Percentiles rank a stretch among this genome's conserved stretches.
Conservation (phyloP, 2,797 vertebrate genomes). For the Echeneis naucrates region DNA sequence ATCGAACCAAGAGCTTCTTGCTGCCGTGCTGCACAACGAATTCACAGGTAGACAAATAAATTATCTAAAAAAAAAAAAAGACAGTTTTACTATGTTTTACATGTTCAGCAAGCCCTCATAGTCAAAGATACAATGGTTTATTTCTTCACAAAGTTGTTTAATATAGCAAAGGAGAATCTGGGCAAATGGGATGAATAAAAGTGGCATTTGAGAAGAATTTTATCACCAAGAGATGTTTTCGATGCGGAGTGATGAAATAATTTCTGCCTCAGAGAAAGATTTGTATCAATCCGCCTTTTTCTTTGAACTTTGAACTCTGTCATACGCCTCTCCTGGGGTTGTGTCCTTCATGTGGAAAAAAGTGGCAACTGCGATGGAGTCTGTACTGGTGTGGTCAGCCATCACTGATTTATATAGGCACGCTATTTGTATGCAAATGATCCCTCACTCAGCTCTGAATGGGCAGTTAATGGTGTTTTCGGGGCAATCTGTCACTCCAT, state of each 20-base stretch:
- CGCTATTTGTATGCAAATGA: slow-evolving; percentile 62
- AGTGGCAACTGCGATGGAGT: slow-evolving; percentile 16
- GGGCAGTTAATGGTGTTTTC: slow-evolving; percentile 47
- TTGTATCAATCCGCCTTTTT: slow-evolving; percentile 9
- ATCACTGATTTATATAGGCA: slow-evolving; percentile 49
- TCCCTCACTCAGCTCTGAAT: slow-evolving; percentile 38
- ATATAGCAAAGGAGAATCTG: too few relatives aligned
- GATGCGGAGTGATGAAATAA: background rate
- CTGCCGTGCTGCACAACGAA: too few relatives aligned
- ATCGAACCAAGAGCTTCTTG: too few relatives aligned
- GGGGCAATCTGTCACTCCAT: slow-evolving; percentile 36
- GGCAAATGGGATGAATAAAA: too few relatives aligned
- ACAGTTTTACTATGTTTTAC: too few relatives aligned
- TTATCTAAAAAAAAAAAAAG: too few relatives aligned
- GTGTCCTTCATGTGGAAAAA: slow-evolving; percentile 24
- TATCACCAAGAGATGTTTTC: background rate
- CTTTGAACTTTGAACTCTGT: background rate
- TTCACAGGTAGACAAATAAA: too few relatives aligned
- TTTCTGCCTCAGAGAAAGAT: slow-evolving; percentile 6
- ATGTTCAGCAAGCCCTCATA: too few relatives aligned
- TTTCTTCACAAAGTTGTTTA: too few relatives aligned
- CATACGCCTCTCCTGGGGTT: background rate
- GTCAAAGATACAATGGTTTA: too few relatives aligned
- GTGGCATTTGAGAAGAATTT: too few relatives aligned
- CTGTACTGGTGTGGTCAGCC: slow-evolving; percentile 38